A percentile compares a stretch with the other conserved stretches of the same genome.
Conservation (phyloP, 2,797 vertebrate species). For the Acridotheres tristis region DNA sequence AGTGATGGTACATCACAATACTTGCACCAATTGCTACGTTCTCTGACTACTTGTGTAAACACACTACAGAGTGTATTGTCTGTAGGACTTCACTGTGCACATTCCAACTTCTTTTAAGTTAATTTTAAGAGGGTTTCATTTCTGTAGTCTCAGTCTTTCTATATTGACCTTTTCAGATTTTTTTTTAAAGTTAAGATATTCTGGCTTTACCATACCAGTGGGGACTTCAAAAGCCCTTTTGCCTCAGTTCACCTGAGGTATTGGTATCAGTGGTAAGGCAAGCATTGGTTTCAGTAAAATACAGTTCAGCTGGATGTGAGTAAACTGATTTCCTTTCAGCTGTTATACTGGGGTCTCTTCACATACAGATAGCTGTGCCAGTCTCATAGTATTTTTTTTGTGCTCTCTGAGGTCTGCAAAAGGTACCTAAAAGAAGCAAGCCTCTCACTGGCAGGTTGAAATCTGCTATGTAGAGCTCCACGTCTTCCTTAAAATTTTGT, state of each 20-base stretch:
- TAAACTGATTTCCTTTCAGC: neutral
- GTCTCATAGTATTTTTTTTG: neutral
- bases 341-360: neutral
- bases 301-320: neutral
- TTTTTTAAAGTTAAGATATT: neutral
- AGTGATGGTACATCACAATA: neutral
- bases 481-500: neutral
- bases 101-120: neutral
- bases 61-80: neutral
- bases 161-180: neutral
- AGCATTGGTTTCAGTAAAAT: neutral
- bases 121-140: neutral
- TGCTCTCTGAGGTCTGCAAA: neutral
- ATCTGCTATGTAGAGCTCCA: neutral
- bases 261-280: neutral
- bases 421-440: neutral
- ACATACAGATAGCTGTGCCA: neutral
- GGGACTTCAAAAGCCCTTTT: neutral
- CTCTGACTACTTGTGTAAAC: neutral
- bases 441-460: neutral
- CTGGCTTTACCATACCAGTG: neutral
- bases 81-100: neutral
- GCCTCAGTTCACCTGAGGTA: neutral
- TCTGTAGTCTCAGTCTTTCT: neutral
- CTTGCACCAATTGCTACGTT: neutral